Evolutionary conservation across 2,113 vertebrate species (phyloP), one percentile per base, ranked within the genome.

Genomic region (Gymnogyps californianus): DNA sequence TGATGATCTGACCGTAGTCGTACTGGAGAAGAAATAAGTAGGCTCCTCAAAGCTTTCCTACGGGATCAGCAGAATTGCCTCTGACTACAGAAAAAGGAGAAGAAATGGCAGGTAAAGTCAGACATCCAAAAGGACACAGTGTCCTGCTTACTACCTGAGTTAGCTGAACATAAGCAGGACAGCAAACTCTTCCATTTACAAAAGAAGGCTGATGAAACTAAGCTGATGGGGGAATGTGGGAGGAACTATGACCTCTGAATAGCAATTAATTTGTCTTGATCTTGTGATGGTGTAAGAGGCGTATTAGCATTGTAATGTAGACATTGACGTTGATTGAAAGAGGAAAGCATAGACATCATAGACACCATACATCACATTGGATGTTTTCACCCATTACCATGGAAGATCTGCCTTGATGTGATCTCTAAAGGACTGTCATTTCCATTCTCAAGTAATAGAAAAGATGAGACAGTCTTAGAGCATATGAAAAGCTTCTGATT

Each of bases 71-170:
- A 76, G 62, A 72, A 59, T 32, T 83, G 3, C 2, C 13, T 18
- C n/a, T 44, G 8, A 16, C 7, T 11, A 40, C 2, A 64, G 26
- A 58, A 59, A 49, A 80, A 31, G 11, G 16, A 40, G 1, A 13
- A 54, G 34, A 69, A 78, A 7, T 4, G 11, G 0, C 9, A 58
- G 19, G 21, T 28, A 66, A 92, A 66, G 0, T 0, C 7, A 80
- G 16, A 54, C 6, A 71, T 62, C 3, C 1, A 4, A 20, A 62
- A 64, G 7, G 9, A 59, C 3, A 10, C 1, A 2, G 3, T 24
- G 11, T 64, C 26, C 42, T 59, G 31, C 25, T 83, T 61, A 3
- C 18, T 17, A 8, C 2, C 10, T 11, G 9, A 62, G 8, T 40
- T 26, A 89, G 34, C 17, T 61, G 40, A 52, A 74, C 3, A 28